These are phyloP conservation scores for Lordiphosa collinella DNA, from an alignment of 1,140 invertebrate genomes.

Conservation along the genomic window DNA sequence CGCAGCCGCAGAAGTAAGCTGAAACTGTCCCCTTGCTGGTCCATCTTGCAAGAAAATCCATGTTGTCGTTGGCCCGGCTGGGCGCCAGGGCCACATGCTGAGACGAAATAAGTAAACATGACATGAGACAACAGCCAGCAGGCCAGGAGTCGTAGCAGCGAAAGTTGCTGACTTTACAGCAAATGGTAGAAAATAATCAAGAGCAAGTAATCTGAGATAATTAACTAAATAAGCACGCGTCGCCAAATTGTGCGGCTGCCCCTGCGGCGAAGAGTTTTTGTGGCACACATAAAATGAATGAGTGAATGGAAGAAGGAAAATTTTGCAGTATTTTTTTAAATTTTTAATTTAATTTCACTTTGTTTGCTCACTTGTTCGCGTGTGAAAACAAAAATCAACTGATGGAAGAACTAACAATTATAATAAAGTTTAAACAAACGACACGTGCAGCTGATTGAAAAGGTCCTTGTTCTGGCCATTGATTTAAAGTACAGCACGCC, in stretches of 20 bases:
- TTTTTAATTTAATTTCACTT: slow-evolving; percentile 59
- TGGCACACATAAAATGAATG: neutral
- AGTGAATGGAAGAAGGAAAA: neutral
- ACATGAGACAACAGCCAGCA: slow-evolving; percentile 25
- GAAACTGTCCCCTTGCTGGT: slow-evolving; percentile 11
- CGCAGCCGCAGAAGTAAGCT: slow-evolving; percentile 14
- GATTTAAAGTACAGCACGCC: slow-evolving; percentile 55
- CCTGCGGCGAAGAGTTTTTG: slow-evolving; percentile 19
- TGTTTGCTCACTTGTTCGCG: slow-evolving; percentile 50
- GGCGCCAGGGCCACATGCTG: slow-evolving; percentile 62
- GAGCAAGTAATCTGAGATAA: slow-evolving; percentile 73
- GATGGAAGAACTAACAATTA: slow-evolving; percentile 56
- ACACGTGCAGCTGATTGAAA: slow-evolving; percentile 33
- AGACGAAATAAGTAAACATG: slow-evolving; percentile 74
- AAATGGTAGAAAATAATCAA: slow-evolving; percentile 70
- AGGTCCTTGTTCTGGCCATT: slow-evolving; percentile 14
- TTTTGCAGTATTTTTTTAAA: slow-evolving; percentile 40
- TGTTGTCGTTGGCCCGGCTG: slow-evolving; percentile 67
- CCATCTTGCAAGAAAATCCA: slow-evolving; percentile 67
- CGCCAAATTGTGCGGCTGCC: slow-evolving; percentile 49
- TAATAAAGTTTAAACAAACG: slow-evolving; percentile 52
- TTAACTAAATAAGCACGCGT: slow-evolving; percentile 73
- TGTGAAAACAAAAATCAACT: slow-evolving; percentile 46
- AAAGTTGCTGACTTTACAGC: slow-evolving; percentile 73
- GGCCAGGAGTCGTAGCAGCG: slow-evolving; percentile 10